A percentile compares a stretch with the other conserved stretches of the same genome.
These are phyloP conservation scores for Urechis unicinctus DNA, from an alignment of 2,888 invertebrate species.

Conservation along the genomic window DNA sequence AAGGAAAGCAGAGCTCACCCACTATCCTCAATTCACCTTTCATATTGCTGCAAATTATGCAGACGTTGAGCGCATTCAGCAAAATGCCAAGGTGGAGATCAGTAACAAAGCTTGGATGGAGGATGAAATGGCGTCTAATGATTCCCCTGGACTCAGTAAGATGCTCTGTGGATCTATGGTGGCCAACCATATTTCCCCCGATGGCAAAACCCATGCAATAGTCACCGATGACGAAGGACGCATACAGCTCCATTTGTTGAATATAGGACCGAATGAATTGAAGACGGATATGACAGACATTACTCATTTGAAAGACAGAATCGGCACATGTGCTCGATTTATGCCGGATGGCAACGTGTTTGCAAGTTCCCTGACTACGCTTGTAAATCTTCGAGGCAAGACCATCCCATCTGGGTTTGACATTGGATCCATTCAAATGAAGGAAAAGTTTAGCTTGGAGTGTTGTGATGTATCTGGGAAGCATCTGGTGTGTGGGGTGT, in stretches of 20 bases:
- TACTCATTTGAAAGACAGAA: slow-evolving; percentile 12
- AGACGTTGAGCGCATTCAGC: slow-evolving; percentile 10
- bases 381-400: slow-evolving; percentile 13
- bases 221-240: slow-evolving; percentile 13
- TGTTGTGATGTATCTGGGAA: slow-evolving; percentile 10
- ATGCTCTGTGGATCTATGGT: slow-evolving; percentile 9
- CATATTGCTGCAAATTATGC: slow-evolving; percentile 21
- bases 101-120: slow-evolving; percentile 17
- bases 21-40: slow-evolving; percentile 12
- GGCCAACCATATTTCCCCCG: slow-evolving; percentile 15
- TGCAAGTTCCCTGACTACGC: slow-evolving; percentile 19
- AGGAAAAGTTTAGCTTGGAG: slow-evolving; percentile 19
- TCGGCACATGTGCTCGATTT: slow-evolving; percentile 11
- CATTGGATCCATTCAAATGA: slow-evolving; percentile 12
- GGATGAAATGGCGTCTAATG: slow-evolving; percentile 15
- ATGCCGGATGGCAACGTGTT: slow-evolving; percentile 17
- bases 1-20: slow-evolving; percentile 7
- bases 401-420: slow-evolving; percentile 14
- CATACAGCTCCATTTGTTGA: slow-evolving; percentile 11
- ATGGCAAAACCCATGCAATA: slow-evolving; percentile 17
- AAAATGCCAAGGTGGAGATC: slow-evolving; percentile 16
- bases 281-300: slow-evolving; percentile 12
- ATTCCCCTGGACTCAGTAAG: slow-evolving; percentile 9
- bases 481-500: slow-evolving; percentile 15
- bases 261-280: slow-evolving; percentile 8